Base-by-base conservation (phyloP, 2,113 vertebrate genomes). In the Podarcis cretensis region DNA sequence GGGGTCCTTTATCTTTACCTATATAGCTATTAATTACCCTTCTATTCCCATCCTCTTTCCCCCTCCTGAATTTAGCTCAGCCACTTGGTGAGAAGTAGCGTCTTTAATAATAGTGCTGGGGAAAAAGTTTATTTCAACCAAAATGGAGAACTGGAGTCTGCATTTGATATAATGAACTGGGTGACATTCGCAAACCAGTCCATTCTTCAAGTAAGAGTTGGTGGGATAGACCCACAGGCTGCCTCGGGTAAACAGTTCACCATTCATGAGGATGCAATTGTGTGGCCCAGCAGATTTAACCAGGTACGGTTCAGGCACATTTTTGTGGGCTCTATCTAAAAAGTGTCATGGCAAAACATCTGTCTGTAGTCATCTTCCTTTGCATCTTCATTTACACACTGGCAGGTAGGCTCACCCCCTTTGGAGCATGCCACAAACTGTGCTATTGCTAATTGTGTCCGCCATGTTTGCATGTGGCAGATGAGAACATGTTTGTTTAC, bases 161-260 rank as follows among this genome's bases (percentile, higher is more conserved):
- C 59, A 68, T 79, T 75, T 48, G 85, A 86, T 68, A 79, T 86
- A 7, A 79, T 79, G 37, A 86, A 79, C 59, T 86, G 85, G 85
- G 21, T 86, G 9, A 79, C 75, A 23, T 79, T 86, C 20, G 37
- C 75, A 43, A 86, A 85, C 74, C 54, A 77, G 25, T 65, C 84
- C 5, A 76, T 76, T 27, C 40, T 63, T 85, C 59, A 63, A 68
- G 40, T 79, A 18, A 86, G n/a, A 79, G 75, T 86, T 48, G 75
- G 85, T 3, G 7, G n/a, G 75, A 32, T 86, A 20, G 75, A 86
- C 12, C 75, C 75, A 3, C 0, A 23, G 3, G 9, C 75, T 32
- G 4, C 37, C 21, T 30, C 2, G 3, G 37, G 21, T 7, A 23
- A 79, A n/a, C 2, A 2, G 13, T 79, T 86, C 75, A 48, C 20